Percentiles rank a stretch among this genome's conserved stretches.
Conservation (phyloP, 2,888 invertebrate species). For the Pristionchus entomophagus region DNA sequence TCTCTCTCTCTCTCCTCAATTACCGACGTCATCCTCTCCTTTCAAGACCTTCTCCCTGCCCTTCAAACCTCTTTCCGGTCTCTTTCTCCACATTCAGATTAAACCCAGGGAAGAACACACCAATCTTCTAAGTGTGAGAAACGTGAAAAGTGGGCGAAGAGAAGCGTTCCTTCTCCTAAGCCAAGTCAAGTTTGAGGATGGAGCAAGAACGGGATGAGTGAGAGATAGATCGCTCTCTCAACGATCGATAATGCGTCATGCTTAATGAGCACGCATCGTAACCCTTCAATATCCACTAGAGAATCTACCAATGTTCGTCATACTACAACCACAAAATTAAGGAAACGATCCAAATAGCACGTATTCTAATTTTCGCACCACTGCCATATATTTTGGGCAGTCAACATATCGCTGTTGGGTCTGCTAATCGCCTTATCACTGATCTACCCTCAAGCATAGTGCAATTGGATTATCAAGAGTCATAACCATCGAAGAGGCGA, state of each 20-base stretch:
- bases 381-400: background rate
- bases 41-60: background rate
- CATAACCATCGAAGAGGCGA: background rate
- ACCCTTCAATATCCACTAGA: background rate
- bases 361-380: background rate
- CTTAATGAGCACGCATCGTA: too few species aligned
- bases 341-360: background rate
- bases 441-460: background rate
- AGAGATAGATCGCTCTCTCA: conserved; percentile 6
- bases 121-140: background rate
- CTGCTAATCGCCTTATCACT: background rate
- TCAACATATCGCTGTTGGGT: background rate
- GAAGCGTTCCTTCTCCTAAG: conserved; percentile 19
- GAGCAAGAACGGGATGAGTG: conserved; percentile 25
- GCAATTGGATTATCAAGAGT: background rate
- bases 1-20: too few species aligned
- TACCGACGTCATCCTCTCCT: conserved; percentile 31
- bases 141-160: background rate
- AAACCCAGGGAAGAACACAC: background rate
- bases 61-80: conserved; percentile 21
- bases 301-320: background rate
- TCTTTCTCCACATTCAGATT: background rate
- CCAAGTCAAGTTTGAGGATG: conserved; percentile 26
- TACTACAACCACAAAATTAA: background rate
- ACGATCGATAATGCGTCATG: background rate